Conservation (phyloP, 1,140 invertebrate genomes). For the Formica exsecta region DNA sequence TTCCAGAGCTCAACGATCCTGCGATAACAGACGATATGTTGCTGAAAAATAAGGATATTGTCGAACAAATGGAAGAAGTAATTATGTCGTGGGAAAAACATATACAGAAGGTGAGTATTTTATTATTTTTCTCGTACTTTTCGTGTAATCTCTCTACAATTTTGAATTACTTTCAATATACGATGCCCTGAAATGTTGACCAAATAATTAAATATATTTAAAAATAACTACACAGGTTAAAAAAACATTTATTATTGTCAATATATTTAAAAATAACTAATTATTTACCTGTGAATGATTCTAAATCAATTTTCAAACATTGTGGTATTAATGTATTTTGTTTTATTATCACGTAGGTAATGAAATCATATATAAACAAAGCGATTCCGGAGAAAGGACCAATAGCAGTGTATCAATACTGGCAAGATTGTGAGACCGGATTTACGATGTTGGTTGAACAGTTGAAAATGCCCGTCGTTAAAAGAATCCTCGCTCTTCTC, state of each 20-base stretch:
- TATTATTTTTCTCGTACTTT: neutral
- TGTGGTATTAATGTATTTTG: neutral
- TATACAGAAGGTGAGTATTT: slow-evolving; percentile 88
- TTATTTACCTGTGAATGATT: neutral
- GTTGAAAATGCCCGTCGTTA: slow-evolving; percentile 90
- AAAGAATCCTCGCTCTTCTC: slow-evolving; percentile 89
- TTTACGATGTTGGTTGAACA: slow-evolving; percentile 93
- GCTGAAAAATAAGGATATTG: slow-evolving; percentile 85
- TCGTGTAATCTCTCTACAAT: neutral
- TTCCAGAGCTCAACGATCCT: slow-evolving; percentile 86
- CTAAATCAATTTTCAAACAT: neutral
- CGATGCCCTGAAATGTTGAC: neutral
- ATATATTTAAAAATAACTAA: neutral
- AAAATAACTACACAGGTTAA: neutral
- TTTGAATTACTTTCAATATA: neutral
- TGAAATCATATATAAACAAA: slow-evolving; percentile 79
- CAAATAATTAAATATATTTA: neutral
- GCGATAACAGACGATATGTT: slow-evolving; percentile 85
- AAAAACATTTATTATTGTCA: neutral
- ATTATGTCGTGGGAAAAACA: slow-evolving; percentile 89
- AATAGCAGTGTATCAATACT: slow-evolving; percentile 93
- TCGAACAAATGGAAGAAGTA: slow-evolving; percentile 88
- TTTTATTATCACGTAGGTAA: slow-evolving; percentile 67
- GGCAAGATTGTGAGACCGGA: slow-evolving; percentile 92
- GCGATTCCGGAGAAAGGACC: slow-evolving; percentile 90